Base-by-base conservation (phyloP, 2,888 invertebrate genomes). In the Marasmarcha lunaedactyla region DNA sequence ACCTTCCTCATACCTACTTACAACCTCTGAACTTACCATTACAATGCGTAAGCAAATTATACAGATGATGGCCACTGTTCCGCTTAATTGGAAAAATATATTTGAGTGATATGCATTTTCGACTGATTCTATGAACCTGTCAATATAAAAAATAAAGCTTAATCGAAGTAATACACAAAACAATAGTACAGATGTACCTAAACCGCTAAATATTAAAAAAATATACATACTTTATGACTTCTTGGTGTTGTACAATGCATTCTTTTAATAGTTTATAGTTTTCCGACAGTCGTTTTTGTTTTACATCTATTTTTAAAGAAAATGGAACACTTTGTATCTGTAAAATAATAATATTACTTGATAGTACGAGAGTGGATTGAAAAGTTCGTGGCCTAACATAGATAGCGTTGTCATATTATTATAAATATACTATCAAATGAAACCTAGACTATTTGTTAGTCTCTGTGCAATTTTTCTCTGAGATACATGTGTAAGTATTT, bases 1-100 rank as follows among this genome's bases (percentile, higher is more conserved):
- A n/a, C n/a, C n/a, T n/a, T n/a, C n/a, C 6, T 30, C 30, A 10
- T 4, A 30, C 30, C n/a, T n/a, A n/a, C n/a, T n/a, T n/a, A n/a
- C n/a, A n/a, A n/a, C n/a, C 7, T 20, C 7, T 20, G 20, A 20
- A 20, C 61, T 44, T 61, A 83, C 83, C 33, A 74, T 63, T 10
- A 71, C 61, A 14, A 84, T 72, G 35, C 76, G 63, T 34, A 83
- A 59, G 38, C 70, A 73, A 41, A 79, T 77, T 35, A 81, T 71
- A 43, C 83, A 83, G 27, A 84, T 72, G 4, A 81, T 79, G 1
- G 55, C 65, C 4, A 74, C 84, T 1, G 86, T 81, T 13, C 84
- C 83, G n/a, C 72, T 56, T 38, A 87, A 60, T 52, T 87, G 87
- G 15, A 84, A 83, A 48, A 86, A 72, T 46, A 86, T 84, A 36